Evolutionary conservation across 2,888 invertebrate species (phyloP), one percentile per base, ranked within the genome.

Genomic region (Agrenia bidenticulata): DNA sequence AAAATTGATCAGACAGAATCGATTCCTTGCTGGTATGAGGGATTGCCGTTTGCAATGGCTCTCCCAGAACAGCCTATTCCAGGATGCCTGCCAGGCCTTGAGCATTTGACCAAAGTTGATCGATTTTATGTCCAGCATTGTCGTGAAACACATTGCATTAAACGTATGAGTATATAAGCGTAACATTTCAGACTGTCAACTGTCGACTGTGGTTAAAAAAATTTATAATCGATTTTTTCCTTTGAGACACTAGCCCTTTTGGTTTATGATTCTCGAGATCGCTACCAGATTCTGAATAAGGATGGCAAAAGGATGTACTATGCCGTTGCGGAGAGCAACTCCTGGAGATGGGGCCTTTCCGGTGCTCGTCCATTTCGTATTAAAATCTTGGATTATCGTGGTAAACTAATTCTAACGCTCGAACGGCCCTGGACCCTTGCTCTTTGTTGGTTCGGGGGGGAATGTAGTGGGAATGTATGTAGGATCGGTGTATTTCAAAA

Each of bases 341-440:
- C 15, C 15, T 45, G 45, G 45, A n/a, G 45, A 17, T 45, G 45
- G 45, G n/a, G 7, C n/a, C 45, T 45, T 15, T 45, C 45, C 15
- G 45, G 45, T 9, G 45, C 45, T 45, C 51, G 67, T 11, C 19
- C 54, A 15, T 67, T 67, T 50, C 32, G 27, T 13, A 64, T 67
- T 21, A 21, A 27, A 53, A 62, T 67, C 53, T 64, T 45, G 15
- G 64, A 61, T 9, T 17, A 37, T 1, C 21, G 27, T 1, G 67
- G 67, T n/a, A 13, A 49, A 1, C 11, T 59, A 9, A 17, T 67
- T 23, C 63, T 67, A 19, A 61, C 59, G 24, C 58, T 53, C 7
- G 15, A n/a, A 24, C 56, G 67, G 5, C 13, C 42, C 1, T 58
- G 49, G 49, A 57, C 49, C 1, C 2, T 2, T 15, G 15, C 54